These are phyloP conservation scores for Gadus chalcogrammus DNA, from an alignment of 2,113 vertebrate genomes.

Conservation along the genomic window DNA sequence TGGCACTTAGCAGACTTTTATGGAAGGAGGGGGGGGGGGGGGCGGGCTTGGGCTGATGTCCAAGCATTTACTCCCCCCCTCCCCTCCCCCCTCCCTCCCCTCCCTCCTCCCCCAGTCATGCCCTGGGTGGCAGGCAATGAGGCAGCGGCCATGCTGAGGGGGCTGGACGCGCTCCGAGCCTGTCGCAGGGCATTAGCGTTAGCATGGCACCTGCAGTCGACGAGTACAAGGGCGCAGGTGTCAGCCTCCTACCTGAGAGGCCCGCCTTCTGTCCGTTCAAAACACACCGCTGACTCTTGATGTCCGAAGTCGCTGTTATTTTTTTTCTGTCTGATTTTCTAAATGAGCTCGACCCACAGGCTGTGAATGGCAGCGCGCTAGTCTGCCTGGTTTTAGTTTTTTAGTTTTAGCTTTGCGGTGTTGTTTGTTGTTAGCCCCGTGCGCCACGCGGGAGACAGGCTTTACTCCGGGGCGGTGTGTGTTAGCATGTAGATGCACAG, in stretches of 20 bases:
- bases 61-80: conserved; percentile 52
- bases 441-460: conserved; percentile 59
- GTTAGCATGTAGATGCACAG: conserved; percentile 90
- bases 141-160: conserved; percentile 57
- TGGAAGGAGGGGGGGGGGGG: no score
- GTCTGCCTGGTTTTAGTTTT: background rate
- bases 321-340: no score
- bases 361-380: no score
- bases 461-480: conserved; percentile 76
- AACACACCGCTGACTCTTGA: no score
- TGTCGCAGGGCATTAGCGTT: conserved; percentile 84
- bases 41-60: conserved; percentile 76
- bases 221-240: conserved; percentile 84
- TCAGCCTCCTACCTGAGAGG: conserved; percentile 48
- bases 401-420: conserved; percentile 50
- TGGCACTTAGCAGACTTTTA: conserved; percentile 79
- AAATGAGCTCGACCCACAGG: no score
- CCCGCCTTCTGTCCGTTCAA: conserved; percentile 12
- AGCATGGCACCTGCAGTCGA: conserved; percentile 79
- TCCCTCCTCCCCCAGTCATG: conserved; percentile 68
- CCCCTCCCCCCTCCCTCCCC: conserved; percentile 5
- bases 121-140: conserved; percentile 73
- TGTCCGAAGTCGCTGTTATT: no score
- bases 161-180: conserved; percentile 66
- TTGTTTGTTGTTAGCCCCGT: conserved; percentile 51